Percentiles rank a stretch among this genome's conserved stretches.
phyloP scores from a whole-genome alignment of 1,140 invertebrate species.

The Drosophila kepulauana region DNA sequence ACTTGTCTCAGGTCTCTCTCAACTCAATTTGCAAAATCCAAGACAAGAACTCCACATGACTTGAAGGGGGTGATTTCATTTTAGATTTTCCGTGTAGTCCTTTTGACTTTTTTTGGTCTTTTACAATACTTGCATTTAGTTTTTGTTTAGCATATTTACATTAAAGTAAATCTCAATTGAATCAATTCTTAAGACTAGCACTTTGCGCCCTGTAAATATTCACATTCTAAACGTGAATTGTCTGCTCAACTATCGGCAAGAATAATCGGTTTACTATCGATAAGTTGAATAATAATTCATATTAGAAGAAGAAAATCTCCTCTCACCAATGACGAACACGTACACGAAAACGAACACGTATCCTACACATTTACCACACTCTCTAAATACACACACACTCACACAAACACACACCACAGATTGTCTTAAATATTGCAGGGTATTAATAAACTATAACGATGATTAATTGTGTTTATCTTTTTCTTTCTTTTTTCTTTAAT shows the following conservation, averaged over 20 bases:
- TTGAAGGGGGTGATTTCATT: neutral
- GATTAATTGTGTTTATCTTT: slow-evolving; percentile 72
- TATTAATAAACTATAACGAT: slow-evolving; percentile 43
- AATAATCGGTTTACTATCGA: neutral
- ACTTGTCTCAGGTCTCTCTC: slow-evolving; percentile 21
- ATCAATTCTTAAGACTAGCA: slow-evolving; percentile 5
- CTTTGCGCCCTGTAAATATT: slow-evolving; percentile 32
- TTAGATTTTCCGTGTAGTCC: neutral
- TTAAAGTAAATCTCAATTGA: slow-evolving; percentile 6
- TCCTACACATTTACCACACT: slow-evolving; percentile 12
- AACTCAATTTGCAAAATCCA: neutral
- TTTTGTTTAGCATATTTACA: slow-evolving; percentile 1
- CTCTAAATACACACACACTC: neutral
- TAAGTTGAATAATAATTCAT: slow-evolving; percentile 3
- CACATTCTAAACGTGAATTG: slow-evolving; percentile 18
- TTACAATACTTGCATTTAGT: neutral
- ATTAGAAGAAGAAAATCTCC: neutral
- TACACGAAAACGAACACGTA: slow-evolving; percentile 9
- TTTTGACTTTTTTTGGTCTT: neutral
- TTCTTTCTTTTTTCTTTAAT: slow-evolving; percentile 63
- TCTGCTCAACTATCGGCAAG: slow-evolving; percentile 5
- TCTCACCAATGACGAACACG: slow-evolving; percentile 5
- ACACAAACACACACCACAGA: slow-evolving; percentile 22
- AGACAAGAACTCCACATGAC: neutral
- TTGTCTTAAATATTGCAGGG: slow-evolving; percentile 45